A percentile compares a stretch with the other conserved stretches of the same genome.
These are phyloP conservation scores for Paedocypris micromegethes DNA, from an alignment of 2,797 vertebrate genomes.

Conservation along the genomic window DNA sequence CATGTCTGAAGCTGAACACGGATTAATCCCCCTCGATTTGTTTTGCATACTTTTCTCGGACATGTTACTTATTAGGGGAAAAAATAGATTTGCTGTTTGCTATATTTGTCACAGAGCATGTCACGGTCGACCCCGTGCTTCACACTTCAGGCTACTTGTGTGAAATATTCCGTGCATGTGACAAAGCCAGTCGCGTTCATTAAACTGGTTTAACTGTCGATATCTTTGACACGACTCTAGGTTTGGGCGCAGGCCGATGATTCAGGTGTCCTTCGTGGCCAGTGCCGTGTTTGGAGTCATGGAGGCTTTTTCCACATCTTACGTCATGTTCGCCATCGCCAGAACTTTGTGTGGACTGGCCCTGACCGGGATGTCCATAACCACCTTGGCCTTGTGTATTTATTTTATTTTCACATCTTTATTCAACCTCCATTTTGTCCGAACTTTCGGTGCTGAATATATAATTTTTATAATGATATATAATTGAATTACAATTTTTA, in stretches of 20 bases:
- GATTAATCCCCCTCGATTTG: constrained; percentile 10
- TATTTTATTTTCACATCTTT: neutral
- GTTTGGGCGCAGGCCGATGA: constrained; percentile 74
- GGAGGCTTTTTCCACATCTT: constrained; percentile 69
- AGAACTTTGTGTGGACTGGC: constrained; percentile 69
- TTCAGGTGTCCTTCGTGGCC: constrained; percentile 65
- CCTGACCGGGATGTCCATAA: constrained; percentile 76
- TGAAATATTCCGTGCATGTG: no score
- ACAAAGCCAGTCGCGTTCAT: no score
- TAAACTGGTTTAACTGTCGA: neutral
- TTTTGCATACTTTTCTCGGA: constrained; percentile 4
- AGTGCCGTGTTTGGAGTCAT: constrained; percentile 59
- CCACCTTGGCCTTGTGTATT: constrained; percentile 69
- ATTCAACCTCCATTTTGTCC: neutral
- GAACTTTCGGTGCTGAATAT: no score
- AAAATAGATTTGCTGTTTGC: neutral
- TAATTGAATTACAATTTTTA: no score
- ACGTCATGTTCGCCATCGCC: constrained; percentile 73
- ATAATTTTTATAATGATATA: no score
- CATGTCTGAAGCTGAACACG: constrained; percentile 15
- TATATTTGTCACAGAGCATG: neutral
- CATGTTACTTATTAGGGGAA: neutral
- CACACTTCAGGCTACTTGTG: neutral
- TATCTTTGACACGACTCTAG: constrained; percentile 52
- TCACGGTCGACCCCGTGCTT: neutral